Percentiles rank a stretch among this genome's conserved stretches.
phyloP scores from a whole-genome alignment of 2,888 invertebrate genomes.

The Salpingus planirostris region DNA sequence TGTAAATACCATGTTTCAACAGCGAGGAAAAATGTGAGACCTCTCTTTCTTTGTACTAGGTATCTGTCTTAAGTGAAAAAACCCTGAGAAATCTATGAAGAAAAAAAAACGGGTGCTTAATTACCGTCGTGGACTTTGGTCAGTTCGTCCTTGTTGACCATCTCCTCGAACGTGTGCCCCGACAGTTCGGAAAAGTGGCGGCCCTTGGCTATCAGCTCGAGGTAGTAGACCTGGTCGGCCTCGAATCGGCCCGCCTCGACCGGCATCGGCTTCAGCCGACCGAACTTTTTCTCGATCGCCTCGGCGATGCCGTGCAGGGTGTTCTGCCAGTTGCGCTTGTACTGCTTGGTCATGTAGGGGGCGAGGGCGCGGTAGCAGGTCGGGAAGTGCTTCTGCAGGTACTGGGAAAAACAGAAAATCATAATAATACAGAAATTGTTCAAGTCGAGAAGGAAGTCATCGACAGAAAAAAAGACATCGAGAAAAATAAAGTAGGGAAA shows the following conservation, averaged over 20 bases:
- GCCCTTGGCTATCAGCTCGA: conserved; percentile 57
- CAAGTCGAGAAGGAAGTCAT: too few species aligned
- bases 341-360: conserved; percentile 52
- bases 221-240: conserved; percentile 50
- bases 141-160: conserved; percentile 40
- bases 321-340: conserved; percentile 43
- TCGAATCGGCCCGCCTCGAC: conserved; percentile 63
- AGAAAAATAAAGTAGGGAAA: too few species aligned
- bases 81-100: too few species aligned
- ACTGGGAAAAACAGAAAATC: conserved; percentile 43
- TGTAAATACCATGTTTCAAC: too few species aligned
- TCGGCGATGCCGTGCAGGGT: conserved; percentile 50
- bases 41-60: too few species aligned
- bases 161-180: conserved; percentile 47
- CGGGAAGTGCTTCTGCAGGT: conserved; percentile 57
- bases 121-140: conserved; percentile 31
- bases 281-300: conserved; percentile 66
- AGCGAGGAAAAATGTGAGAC: too few species aligned
- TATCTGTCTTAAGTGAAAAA: too few species aligned
- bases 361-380: conserved; percentile 51
- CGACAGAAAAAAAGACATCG: too few species aligned
- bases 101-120: not conserved
- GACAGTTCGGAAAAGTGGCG: conserved; percentile 56
- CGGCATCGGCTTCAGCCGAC: conserved; percentile 57
- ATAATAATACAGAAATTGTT: not conserved